phyloP scores from a whole-genome alignment of 2,888 invertebrate genomes.

The Teleogryllus oceanicus region DNA sequence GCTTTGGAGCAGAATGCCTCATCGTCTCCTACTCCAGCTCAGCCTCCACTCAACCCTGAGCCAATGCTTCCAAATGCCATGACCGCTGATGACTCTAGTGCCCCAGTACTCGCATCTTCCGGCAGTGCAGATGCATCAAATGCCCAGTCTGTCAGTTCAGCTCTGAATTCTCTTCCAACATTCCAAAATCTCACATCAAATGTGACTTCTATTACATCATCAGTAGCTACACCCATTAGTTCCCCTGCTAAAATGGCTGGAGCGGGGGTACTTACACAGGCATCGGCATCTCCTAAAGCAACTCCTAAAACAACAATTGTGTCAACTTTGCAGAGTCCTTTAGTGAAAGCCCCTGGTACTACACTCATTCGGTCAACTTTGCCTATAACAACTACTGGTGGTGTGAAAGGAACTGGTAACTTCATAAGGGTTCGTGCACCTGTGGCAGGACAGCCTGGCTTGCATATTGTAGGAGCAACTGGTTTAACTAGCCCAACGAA shows the following conservation, averaged over 20 bases:
- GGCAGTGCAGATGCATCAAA: slow-evolving; percentile 42
- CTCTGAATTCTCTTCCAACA: not conserved
- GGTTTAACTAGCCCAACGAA: slow-evolving; percentile 18
- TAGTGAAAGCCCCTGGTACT: not conserved
- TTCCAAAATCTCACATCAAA: not conserved
- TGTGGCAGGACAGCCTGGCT: slow-evolving; percentile 24
- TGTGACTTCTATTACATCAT: slow-evolving; percentile 28
- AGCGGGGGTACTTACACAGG: slow-evolving; percentile 37
- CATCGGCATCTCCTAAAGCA: slow-evolving; percentile 41
- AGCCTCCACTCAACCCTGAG: slow-evolving; percentile 25
- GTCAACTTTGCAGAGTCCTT: slow-evolving; percentile 11
- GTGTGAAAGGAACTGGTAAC: slow-evolving; percentile 21
- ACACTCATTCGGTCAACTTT: not conserved
- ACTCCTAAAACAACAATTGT: slow-evolving; percentile 39
- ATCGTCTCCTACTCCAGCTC: slow-evolving; percentile 34
- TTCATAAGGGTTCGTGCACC: slow-evolving; percentile 29
- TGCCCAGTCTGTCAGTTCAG: not conserved
- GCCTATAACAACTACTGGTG: slow-evolving; percentile 11
- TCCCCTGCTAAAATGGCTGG: slow-evolving; percentile 43
- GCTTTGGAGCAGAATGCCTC: slow-evolving; percentile 21
- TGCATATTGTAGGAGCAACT: slow-evolving; percentile 25
- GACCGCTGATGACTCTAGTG: slow-evolving; percentile 24
- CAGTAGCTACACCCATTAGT: slow-evolving; percentile 39
- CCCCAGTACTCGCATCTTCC: slow-evolving; percentile 41
- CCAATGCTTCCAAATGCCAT: slow-evolving; percentile 29